phyloP scores from a whole-genome alignment of 2,797 vertebrate species.

The Pangasius djambal region DNA sequence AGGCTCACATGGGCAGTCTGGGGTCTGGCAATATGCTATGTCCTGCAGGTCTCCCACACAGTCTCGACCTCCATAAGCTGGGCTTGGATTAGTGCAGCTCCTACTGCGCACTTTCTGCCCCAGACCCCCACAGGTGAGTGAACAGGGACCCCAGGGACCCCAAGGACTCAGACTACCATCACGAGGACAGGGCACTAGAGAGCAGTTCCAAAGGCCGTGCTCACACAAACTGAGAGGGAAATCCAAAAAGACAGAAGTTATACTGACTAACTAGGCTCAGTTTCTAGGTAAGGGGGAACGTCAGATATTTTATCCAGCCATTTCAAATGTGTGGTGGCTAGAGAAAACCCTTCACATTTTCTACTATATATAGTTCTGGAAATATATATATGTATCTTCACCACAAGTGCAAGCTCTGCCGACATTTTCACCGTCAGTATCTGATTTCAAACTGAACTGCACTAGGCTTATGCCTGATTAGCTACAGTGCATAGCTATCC shows the following conservation, averaged over 20 bases:
- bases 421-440: not conserved
- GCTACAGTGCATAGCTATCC: not conserved
- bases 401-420: not conserved
- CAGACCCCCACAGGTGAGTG: slow-evolving; percentile 81
- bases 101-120: slow-evolving; percentile 79
- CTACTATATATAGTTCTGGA: not conserved
- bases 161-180: slow-evolving; percentile 76
- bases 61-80: slow-evolving; percentile 71
- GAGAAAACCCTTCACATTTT: not conserved
- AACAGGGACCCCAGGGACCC: slow-evolving; percentile 82
- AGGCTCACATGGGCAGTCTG: slow-evolving; percentile 79
- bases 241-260: not conserved
- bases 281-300: not conserved
- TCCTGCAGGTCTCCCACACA: slow-evolving; percentile 77
- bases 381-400: not conserved
- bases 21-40: slow-evolving; percentile 79
- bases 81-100: slow-evolving; percentile 72
- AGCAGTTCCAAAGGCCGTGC: slow-evolving; percentile 81
- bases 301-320: not conserved
- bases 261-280: not conserved
- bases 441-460: not conserved
- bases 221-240: slow-evolving; percentile 73
- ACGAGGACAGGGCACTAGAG: slow-evolving; percentile 70
- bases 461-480: not conserved
- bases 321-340: not conserved